phyloP scores from a whole-genome alignment of 2,888 invertebrate species.

The Drosophila eohydei region DNA sequence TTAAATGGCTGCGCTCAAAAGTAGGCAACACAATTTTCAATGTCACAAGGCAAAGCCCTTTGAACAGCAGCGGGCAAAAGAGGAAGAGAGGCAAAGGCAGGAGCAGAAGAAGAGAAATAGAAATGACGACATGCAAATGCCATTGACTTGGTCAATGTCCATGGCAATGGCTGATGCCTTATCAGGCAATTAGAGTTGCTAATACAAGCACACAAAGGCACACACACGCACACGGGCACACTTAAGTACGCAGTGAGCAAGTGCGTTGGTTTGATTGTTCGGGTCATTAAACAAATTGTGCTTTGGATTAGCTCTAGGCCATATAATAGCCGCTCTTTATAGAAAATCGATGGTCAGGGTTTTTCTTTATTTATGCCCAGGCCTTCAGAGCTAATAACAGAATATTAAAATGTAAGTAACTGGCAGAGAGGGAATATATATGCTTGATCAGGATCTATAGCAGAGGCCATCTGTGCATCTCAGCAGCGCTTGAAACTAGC shows the following conservation, averaged over 20 bases:
- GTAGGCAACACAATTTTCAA: conserved; percentile 30
- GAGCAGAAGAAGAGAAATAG: conserved; percentile 10
- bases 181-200: conserved; percentile 67
- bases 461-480: too few species aligned
- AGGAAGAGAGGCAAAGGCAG: neutral
- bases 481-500: neutral
- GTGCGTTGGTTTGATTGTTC: conserved; percentile 51
- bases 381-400: neutral
- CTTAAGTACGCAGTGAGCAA: conserved; percentile 1
- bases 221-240: conserved; percentile 1
- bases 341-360: conserved; percentile 25
- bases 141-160: conserved; percentile 56
- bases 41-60: conserved; percentile 26
- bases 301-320: conserved; percentile 30
- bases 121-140: conserved; percentile 49
- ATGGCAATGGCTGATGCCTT: conserved; percentile 54
- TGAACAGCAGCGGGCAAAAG: conserved; percentile 36
- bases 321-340: conserved; percentile 17
- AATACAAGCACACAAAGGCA: conserved; percentile 37
- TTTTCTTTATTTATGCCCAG: neutral
- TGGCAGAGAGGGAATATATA: neutral
- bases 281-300: conserved; percentile 65
- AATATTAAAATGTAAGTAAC: neutral
- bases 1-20: conserved; percentile 24
- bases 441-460: neutral